These are phyloP conservation scores for Python bivittatus DNA, from an alignment of 2,113 vertebrate species.

Conservation along the genomic window DNA sequence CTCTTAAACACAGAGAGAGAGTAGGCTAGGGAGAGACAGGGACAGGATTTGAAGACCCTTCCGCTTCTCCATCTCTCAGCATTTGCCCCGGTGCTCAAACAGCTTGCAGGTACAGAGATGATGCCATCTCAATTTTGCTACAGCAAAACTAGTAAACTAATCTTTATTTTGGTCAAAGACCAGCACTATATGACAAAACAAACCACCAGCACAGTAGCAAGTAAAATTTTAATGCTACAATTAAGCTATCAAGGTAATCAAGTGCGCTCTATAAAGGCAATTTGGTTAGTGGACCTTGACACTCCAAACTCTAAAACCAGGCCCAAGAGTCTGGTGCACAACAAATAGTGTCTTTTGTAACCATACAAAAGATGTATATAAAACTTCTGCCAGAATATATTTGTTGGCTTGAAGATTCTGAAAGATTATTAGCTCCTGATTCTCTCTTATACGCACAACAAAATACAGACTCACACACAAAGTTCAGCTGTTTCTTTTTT, in stretches of 20 bases:
- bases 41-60: no score
- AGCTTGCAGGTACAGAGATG: no score
- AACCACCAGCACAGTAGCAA: neutral
- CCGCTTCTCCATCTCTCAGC: no score
- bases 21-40: no score
- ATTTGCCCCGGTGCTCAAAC: no score
- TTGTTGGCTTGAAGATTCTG: neutral
- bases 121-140: no score
- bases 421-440: neutral
- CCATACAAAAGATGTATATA: neutral
- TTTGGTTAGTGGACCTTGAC: neutral
- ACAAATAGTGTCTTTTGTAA: neutral
- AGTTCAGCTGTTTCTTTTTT: neutral
- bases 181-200: neutral
- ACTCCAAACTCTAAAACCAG: no score
- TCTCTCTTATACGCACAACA: neutral
- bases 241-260: neutral
- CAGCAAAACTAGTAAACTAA: neutral
- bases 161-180: neutral
- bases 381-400: neutral
- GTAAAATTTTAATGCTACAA: neutral
- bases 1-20: no score
- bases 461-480: neutral
- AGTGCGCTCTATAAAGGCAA: neutral
- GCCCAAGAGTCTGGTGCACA: neutral